phyloP scores from a whole-genome alignment of 2,888 invertebrate genomes.

The Pristionchus entomophagus region DNA sequence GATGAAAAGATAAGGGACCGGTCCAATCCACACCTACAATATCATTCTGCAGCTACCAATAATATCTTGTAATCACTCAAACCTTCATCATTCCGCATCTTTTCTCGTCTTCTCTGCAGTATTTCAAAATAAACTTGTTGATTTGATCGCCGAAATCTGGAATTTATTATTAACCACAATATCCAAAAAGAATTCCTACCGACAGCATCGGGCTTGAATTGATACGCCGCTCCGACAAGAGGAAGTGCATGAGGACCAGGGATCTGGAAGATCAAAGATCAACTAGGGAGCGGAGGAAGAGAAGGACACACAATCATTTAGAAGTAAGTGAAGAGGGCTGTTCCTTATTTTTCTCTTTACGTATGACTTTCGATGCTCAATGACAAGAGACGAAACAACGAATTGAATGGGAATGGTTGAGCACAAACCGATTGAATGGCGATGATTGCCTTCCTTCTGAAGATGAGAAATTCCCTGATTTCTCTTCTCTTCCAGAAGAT shows the following conservation, averaged over 20 bases:
- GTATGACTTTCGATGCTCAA: too few relatives aligned
- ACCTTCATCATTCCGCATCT: constrained; percentile 38
- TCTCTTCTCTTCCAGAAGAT: background rate
- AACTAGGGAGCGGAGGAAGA: background rate
- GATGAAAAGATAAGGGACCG: constrained; percentile 3
- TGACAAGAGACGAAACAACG: background rate
- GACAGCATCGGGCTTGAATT: constrained; percentile 29
- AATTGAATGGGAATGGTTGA: background rate
- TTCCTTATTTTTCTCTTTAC: too few relatives aligned
- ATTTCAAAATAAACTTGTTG: background rate
- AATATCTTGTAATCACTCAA: background rate
- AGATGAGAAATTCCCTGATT: background rate
- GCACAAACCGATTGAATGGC: background rate
- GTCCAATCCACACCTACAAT: constrained; percentile 40
- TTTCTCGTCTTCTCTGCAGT: background rate
- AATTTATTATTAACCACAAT: background rate
- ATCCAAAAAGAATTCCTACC: background rate
- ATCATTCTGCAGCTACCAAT: background rate
- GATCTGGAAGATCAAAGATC: background rate
- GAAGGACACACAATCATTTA: too few relatives aligned
- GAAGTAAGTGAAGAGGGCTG: too few relatives aligned
- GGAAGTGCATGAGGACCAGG: constrained; percentile 26
- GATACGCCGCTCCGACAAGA: constrained; percentile 29
- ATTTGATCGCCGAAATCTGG: constrained; percentile 29
- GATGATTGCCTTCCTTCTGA: background rate